Evolutionary conservation across 1,140 invertebrate genomes (phyloP).

Genomic region (Trypoxylus dichotomus): DNA sequence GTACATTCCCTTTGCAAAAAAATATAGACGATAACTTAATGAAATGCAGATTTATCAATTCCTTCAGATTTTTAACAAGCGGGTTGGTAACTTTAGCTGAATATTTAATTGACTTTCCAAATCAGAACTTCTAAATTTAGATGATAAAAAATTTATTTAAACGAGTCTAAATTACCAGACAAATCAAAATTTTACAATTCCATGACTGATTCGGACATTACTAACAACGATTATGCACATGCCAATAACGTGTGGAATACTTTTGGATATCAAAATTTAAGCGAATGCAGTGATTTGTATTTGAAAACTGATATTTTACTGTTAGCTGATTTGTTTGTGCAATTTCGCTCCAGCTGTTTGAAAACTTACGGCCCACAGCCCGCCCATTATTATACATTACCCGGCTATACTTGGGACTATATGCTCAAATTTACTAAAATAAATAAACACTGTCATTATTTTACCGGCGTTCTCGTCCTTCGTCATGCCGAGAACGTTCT

Average conservation of each 20-base stretch:
- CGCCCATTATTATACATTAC: conserved; percentile 52
- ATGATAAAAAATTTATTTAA: conserved; percentile 38
- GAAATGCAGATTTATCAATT: conserved; percentile 43
- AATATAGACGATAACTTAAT: conserved; percentile 26
- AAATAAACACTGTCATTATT: conserved; percentile 52
- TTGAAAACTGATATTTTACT: conserved; percentile 31
- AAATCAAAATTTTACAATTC: too few species aligned
- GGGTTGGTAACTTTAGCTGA: conserved; percentile 39
- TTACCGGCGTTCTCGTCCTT: conserved; percentile 56
- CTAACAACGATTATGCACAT: too few species aligned
- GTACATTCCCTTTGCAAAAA: conserved; percentile 42
- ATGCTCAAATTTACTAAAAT: conserved; percentile 53
- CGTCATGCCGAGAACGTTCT: conserved; percentile 57
- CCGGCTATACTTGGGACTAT: too few species aligned
- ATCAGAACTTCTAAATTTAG: not conserved
- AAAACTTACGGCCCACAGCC: conserved; percentile 41
- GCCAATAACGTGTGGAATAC: too few species aligned
- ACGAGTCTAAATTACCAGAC: conserved; percentile 43
- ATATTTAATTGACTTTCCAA: conserved; percentile 34
- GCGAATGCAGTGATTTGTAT: conserved; percentile 32
- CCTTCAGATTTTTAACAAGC: conserved; percentile 40
- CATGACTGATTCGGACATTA: too few species aligned
- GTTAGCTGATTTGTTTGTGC: conserved; percentile 31
- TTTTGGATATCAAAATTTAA: conserved; percentile 26
- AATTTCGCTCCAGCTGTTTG: conserved; percentile 30